Evolutionary conservation across 2,888 invertebrate genomes (phyloP), one percentile per base, ranked within the genome.

Genomic region (Lasioglossum marginatum): DNA sequence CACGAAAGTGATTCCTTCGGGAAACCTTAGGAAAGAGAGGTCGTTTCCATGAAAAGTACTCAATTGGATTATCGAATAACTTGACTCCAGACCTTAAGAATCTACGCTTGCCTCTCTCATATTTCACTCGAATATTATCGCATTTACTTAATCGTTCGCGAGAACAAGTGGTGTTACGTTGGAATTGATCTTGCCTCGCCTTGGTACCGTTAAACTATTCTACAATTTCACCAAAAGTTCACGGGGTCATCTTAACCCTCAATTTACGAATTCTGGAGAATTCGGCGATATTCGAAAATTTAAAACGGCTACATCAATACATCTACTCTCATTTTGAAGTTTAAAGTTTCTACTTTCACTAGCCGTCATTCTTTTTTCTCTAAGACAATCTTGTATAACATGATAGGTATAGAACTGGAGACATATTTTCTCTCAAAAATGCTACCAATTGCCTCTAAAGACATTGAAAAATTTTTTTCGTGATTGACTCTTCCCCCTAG

Each of bases 1-100:
- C 77, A 74, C 27, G 84, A 77, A 86, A 78, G 79, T 81, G 81
- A 86, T 80, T 81, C 81, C 86, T 74, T 27, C 31, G 78, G 86
- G 84, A 84, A 84, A 81, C 86, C 85, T 84, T 83, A 70, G 70
- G 70, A 85, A 57, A 63, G 66, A 77, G 72, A 77, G 75, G 85
- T 73, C 79, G 79, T 83, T 83, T 82, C 83, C 79, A 85, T 83
- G 76, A 76, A 77, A 77, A 83, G 40, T 79, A 37, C 83, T 74
- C 79, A 79, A 83, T 79, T 85, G 76, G 79, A 83, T 79, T 79
- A 85, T 76, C 66, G 79, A 79, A 83, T 79, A 70, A 83, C 63
- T 85, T 52, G 80, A 68, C 72, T 80, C 60, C 79, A 74, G 68
- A 85, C 83, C 66, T 70, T 74, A 70, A 70, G 70, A 52, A 16